Evolutionary conservation across 1,140 invertebrate species (phyloP).

Genomic region (Caerostris darwini): DNA sequence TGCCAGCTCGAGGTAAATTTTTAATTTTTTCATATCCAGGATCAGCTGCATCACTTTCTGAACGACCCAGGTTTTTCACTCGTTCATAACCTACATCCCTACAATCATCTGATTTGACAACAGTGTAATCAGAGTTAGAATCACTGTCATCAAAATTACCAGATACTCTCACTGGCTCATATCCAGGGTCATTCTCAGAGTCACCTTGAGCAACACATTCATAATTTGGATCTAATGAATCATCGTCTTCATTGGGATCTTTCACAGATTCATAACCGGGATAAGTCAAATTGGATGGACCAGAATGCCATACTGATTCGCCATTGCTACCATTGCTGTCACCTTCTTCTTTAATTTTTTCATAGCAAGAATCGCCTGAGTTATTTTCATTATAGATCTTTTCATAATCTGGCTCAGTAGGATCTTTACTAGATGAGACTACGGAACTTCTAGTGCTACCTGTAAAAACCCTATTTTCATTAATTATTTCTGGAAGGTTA

Average conservation of each 20-base stretch:
- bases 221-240: conserved; percentile 74
- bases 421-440: background rate
- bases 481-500: conserved; percentile 54
- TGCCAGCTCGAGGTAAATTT: conserved; percentile 63
- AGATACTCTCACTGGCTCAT: conserved; percentile 70
- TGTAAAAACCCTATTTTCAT: conserved; percentile 53
- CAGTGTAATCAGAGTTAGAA: conserved; percentile 71
- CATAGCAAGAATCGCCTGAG: conserved; percentile 74
- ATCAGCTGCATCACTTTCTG: conserved; percentile 72
- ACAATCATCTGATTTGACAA: conserved; percentile 59
- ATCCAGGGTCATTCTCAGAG: conserved; percentile 65
- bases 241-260: conserved; percentile 60
- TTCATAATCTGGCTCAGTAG: conserved; percentile 71
- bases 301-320: background rate
- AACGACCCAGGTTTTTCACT: conserved; percentile 63
- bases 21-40: conserved; percentile 77
- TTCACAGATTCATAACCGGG: conserved; percentile 74
- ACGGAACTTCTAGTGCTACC: conserved; percentile 47
- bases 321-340: background rate
- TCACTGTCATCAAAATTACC: conserved; percentile 72
- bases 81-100: conserved; percentile 69
- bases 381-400: conserved; percentile 71
- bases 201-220: conserved; percentile 58
- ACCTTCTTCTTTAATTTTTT: conserved; percentile 71
- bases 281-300: background rate